Evolutionary conservation across 1,140 invertebrate genomes (phyloP), one percentile per base, ranked within the genome.

Genomic region (Venturia canescens): DNA sequence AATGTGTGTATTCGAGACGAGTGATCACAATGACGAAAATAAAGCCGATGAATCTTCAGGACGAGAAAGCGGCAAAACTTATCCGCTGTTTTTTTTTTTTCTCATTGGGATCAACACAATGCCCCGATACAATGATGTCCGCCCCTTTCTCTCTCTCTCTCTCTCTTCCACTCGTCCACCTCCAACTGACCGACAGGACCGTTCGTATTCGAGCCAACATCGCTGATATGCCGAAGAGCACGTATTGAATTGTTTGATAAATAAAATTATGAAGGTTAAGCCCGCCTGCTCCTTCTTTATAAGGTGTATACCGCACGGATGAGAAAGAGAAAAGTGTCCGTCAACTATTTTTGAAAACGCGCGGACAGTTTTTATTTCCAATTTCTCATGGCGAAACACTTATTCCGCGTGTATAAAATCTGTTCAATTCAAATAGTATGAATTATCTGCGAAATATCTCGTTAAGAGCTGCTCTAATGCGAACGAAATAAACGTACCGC

Each of bases 41-140:
- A 69, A 87, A 87, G 84, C 83, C 53, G 72, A 76, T 63, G 72
- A 76, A 84, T 87, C 85, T 87, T 79, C 78, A 74, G 86, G 72
- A 76, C 72, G 50, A 76, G 72, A 76, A 76, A 76, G 72, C 72
- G 53, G 84, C 84, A 76, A 86, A 88, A 86, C 87, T 88, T 86
- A 88, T 88, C 84, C 11, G 66, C 13, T 86, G 81, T 82, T 80
- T 80, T 71, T 83, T 71, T 82, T 80, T 80, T 71, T 83, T 71
- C 72, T 76, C 82, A 78, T 77, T 83, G 67, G 77, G 60, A 80
- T 60, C 60, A 83, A 87, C 66, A 69, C 87, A 88, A 88, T 87
- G 83, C 80, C 23, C 23, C 83, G 77, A 84, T 86, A 86, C 80
- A 87, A 87, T 86, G 85, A 87, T 86, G 86, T 80, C 80, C 82